Evolutionary conservation across 2,888 invertebrate species (phyloP).

Genomic region (Chrysodeixis includens): DNA sequence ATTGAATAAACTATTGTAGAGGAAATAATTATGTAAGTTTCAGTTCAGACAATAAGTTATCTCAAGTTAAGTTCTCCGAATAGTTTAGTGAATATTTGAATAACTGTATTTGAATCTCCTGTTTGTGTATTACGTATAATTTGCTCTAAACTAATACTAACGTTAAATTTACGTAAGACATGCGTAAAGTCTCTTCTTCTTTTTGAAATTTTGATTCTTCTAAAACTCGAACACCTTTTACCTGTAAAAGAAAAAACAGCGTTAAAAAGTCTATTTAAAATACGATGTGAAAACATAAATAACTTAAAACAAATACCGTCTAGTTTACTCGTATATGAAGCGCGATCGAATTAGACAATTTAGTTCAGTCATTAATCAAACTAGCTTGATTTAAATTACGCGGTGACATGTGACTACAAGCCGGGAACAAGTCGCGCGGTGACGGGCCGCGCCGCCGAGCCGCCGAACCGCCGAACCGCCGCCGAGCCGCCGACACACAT

Average conservation of each 20-base stretch:
- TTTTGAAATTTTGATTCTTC: not conserved
- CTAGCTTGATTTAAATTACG: slow-evolving; percentile 71
- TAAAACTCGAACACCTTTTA: not conserved
- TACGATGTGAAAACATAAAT: not conserved
- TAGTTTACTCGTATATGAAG: slow-evolving; percentile 20
- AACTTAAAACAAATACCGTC: slow-evolving; percentile 10
- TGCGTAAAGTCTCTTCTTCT: not conserved
- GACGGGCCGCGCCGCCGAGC: slow-evolving; percentile 28
- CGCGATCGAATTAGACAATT: slow-evolving; percentile 56
- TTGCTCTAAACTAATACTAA: not conserved
- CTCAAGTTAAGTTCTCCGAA: not conserved
- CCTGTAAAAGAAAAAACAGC: slow-evolving; percentile 23
- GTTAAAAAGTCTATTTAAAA: not conserved
- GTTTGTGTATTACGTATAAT: not conserved
- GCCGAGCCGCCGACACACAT: slow-evolving; percentile 62
- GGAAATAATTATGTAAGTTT: not conserved
- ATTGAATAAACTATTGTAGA: not conserved
- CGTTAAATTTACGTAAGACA: not conserved
- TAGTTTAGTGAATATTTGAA: slow-evolving; percentile 2
- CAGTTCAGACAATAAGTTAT: slow-evolving; percentile 1
- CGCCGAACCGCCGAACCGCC: slow-evolving; percentile 22
- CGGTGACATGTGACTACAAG: slow-evolving; percentile 64
- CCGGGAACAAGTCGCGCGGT: slow-evolving; percentile 59
- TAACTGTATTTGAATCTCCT: slow-evolving; percentile 1
- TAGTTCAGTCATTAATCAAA: slow-evolving; percentile 70